phyloP scores from a whole-genome alignment of 2,113 vertebrate species.

The Phrynosoma platyrhinos region DNA sequence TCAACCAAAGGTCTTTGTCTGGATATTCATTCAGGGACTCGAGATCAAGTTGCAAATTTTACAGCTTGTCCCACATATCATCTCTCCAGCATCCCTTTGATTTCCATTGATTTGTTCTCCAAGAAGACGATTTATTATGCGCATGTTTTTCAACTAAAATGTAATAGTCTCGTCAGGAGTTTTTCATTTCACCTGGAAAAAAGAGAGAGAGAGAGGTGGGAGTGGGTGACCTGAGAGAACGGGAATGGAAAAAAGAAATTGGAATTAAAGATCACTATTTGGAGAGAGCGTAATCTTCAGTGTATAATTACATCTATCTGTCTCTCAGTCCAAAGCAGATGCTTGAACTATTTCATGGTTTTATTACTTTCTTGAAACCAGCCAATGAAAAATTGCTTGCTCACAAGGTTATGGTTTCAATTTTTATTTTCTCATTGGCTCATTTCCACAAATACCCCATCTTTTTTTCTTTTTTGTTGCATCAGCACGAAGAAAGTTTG shows the following conservation, averaged over 20 bases:
- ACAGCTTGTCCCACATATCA: constrained; percentile 38
- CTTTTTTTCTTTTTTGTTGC: constrained; percentile 28
- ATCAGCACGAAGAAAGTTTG: not conserved
- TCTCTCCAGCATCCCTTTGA: constrained; percentile 42
- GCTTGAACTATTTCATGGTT: constrained; percentile 62
- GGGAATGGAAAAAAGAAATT: constrained; percentile 41
- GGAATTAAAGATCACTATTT: constrained; percentile 51
- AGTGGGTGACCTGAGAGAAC: not conserved
- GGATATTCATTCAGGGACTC: constrained; percentile 52
- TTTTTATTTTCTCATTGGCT: constrained; percentile 32
- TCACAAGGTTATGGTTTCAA: not conserved
- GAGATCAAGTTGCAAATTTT: constrained; percentile 61
- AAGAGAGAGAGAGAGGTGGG: constrained; percentile 20
- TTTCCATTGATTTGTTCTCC: constrained; percentile 58
- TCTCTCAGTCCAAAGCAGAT: constrained; percentile 50
- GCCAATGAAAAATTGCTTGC: constrained; percentile 31
- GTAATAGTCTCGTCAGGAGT: constrained; percentile 71
- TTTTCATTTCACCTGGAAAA: constrained; percentile 56
- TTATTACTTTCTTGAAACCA: constrained; percentile 62
- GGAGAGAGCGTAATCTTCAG: constrained; percentile 52
- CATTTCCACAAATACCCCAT: not conserved
- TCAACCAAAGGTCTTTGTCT: constrained; percentile 5
- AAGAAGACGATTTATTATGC: constrained; percentile 59
- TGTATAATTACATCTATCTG: constrained; percentile 38
- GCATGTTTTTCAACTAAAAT: constrained; percentile 70